Base-by-base conservation (phyloP, 2,888 invertebrate species). In the Ganaspis brasiliensis region DNA sequence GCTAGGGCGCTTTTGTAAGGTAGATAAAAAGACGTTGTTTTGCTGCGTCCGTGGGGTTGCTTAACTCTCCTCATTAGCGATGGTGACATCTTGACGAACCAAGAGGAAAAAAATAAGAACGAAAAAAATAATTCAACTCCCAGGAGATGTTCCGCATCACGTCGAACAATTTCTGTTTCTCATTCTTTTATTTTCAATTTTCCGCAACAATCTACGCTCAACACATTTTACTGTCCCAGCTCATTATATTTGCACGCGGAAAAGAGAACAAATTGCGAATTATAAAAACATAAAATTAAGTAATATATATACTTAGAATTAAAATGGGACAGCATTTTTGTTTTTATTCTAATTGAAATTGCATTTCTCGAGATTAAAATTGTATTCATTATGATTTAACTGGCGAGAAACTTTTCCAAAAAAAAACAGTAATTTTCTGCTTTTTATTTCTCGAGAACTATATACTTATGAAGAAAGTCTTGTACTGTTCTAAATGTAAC, bases 11-110 rank as follows among this genome's bases (percentile, higher is more conserved):
- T 79, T 73, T 75, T 79, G 79, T 81, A 73, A 55, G 61, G 72
- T 74, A 79, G 82, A 85, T 84, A 86, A 87, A 86, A 85, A 85
- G 84, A 81, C 78, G 86, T 83, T 87, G 84, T 87, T 88, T 88
- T 83, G 84, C 82, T 77, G 72, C 77, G 82, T 45, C 71, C 71
- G 77, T 76, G 72, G 81, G 80, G 82, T 31, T 78, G 79, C 84
- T 87, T 86, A 84, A 87, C 87, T 87, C 86, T 83, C 82, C 87
- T 89, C 86, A 87, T 89, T 89, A 88, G 85, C 83, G 83, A 78
- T 85, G 87, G 83, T 90, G 91, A 90, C 90, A 90, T 89, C 88
- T 89, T 89, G 89, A 88, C 87, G 87, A 89, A 86, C 87, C 81
- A 79, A 81, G 84, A 80, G 79, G 83, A 80, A 80, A 82, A 87